Conservation (phyloP, 1,140 invertebrate genomes). For the Drosophila murphyi region DNA sequence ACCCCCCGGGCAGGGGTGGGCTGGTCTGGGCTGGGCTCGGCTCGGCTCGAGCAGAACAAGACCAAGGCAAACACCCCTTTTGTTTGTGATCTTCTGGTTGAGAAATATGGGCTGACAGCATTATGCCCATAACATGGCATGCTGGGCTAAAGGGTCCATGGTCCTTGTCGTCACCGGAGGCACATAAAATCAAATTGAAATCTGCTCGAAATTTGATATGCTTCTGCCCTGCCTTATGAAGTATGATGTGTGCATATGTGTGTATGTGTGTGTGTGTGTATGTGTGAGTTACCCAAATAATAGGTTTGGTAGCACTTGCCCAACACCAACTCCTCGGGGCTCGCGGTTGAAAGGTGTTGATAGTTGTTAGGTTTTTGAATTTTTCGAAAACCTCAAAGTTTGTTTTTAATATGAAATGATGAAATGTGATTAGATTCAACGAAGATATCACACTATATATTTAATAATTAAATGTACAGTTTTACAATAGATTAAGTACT, state of each 20-base stretch:
- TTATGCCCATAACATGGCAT: slow-evolving; percentile 21
- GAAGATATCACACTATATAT: too few relatives aligned
- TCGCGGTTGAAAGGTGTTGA: slow-evolving; percentile 18
- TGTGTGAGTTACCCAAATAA: slow-evolving; percentile 28
- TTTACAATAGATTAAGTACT: too few relatives aligned
- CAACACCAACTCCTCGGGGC: slow-evolving; percentile 21
- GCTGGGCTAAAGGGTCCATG: background rate
- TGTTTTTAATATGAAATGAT: too few relatives aligned
- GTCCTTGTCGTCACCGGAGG: slow-evolving; percentile 49
- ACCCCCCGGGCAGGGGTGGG: slow-evolving; percentile 43
- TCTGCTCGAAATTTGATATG: slow-evolving; percentile 81
- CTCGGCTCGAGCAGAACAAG: background rate
- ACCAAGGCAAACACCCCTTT: slow-evolving; percentile 44
- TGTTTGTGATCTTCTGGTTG: slow-evolving; percentile 41
- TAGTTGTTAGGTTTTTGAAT: too few relatives aligned
- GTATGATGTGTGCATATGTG: slow-evolving; percentile 31
- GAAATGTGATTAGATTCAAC: too few relatives aligned
- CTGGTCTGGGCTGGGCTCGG: background rate
- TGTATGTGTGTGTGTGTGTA: slow-evolving; percentile 1
- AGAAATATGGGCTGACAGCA: slow-evolving; percentile 47
- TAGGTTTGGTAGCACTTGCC: slow-evolving; percentile 34
- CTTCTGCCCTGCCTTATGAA: slow-evolving; percentile 13
- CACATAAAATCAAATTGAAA: slow-evolving; percentile 82
- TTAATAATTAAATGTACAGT: too few relatives aligned
- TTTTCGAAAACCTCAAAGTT: background rate